These are phyloP conservation scores for Ceyx margarethae DNA, from an alignment of 2,113 vertebrate species.

Conservation along the genomic window DNA sequence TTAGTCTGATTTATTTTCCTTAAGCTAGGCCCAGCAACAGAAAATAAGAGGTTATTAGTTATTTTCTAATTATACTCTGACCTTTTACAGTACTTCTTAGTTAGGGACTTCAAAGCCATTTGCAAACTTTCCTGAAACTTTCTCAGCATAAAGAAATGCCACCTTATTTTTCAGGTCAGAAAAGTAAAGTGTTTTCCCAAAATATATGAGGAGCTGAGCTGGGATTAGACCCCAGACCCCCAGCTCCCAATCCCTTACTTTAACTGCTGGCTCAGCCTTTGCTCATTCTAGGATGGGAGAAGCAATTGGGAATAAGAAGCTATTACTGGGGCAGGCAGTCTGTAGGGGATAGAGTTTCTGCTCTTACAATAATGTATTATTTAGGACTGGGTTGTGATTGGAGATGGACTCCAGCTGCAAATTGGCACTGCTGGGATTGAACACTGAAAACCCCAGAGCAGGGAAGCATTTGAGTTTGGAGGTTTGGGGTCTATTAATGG, in stretches of 20 bases:
- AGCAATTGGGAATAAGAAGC: conserved; percentile 57
- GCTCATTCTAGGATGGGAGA: conserved; percentile 40
- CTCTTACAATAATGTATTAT: conserved; percentile 53
- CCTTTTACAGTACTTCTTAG: not conserved
- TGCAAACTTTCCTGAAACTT: not conserved
- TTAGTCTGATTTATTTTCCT: not conserved
- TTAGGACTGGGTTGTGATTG: conserved; percentile 2
- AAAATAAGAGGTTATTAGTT: conserved; percentile 12
- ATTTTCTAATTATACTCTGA: conserved; percentile 21
- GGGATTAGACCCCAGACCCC: conserved; percentile 23
- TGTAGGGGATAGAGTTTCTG: conserved; percentile 38
- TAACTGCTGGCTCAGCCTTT: conserved; percentile 36
- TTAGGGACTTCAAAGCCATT: not conserved
- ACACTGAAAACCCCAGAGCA: conserved; percentile 11
- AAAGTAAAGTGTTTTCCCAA: conserved; percentile 5
- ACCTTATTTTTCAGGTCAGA: conserved; percentile 19
- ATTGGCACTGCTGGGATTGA: conserved; percentile 17
- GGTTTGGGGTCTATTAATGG: not conserved
- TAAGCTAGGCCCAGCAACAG: not conserved
- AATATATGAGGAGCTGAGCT: conserved; percentile 20
- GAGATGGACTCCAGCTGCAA: conserved; percentile 41
- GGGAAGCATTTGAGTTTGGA: not conserved
- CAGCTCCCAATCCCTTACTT: conserved; percentile 26
- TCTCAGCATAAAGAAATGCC: not conserved
- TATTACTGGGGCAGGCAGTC: conserved; percentile 44